Percentiles rank a stretch among this genome's conserved stretches.
Evolutionary conservation across 2,888 invertebrate genomes (phyloP).

Genomic region (Choristoneura rosaceana): DNA sequence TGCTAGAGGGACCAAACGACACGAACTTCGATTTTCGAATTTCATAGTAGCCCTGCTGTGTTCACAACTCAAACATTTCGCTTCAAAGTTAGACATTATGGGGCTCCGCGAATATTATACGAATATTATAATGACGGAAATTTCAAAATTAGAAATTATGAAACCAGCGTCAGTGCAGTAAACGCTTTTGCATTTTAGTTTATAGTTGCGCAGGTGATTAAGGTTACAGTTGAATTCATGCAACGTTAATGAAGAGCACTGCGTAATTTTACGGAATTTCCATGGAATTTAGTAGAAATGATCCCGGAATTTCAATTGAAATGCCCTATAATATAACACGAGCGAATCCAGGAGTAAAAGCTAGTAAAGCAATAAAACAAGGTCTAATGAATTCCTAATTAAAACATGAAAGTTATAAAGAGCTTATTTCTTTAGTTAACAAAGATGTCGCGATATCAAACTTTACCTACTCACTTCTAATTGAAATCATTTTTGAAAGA

Average conservation of each 20-base stretch:
- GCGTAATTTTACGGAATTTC: too few species aligned
- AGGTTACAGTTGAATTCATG: not conserved
- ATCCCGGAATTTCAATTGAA: too few species aligned
- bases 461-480: not conserved
- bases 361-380: not conserved
- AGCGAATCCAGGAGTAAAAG: too few species aligned
- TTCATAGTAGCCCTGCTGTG: too few species aligned
- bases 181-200: not conserved
- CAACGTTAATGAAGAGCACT: too few species aligned
- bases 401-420: not conserved
- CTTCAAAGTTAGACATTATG: conserved; percentile 11
- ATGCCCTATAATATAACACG: too few species aligned
- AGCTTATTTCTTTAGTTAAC: not conserved
- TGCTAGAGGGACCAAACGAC: too few species aligned
- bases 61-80: conserved; percentile 19
- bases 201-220: not conserved
- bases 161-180: not conserved
- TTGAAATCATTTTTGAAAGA: not conserved
- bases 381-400: not conserved
- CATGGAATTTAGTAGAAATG: too few species aligned
- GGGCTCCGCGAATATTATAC: conserved; percentile 1
- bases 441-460: not conserved
- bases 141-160: conserved; percentile 19
- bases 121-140: conserved; percentile 13
- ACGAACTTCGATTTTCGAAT: too few species aligned